Base-by-base conservation (phyloP, 2,888 invertebrate genomes). In the Eupelmus urozonus region DNA sequence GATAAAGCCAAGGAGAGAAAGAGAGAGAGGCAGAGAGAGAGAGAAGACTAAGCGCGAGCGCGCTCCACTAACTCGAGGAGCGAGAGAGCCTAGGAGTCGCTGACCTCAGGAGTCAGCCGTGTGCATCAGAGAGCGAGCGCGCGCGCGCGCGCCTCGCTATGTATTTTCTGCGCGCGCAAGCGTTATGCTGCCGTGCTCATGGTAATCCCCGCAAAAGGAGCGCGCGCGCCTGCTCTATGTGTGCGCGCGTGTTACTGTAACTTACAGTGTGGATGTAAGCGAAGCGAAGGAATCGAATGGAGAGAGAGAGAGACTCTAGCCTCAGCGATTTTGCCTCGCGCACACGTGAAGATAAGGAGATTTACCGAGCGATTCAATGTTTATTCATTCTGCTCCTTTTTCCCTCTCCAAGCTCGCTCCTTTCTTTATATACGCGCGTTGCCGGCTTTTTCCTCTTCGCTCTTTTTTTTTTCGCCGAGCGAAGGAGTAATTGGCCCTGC, bases 101-200 rank as follows among this genome's bases (percentile, higher is more conserved):
- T 89, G 89, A 89, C 89, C 89, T 88, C 88, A 63, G 66, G 78
- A 85, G 85, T 87, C 89, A 89, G 85, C 88, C 87, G 88, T 87
- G 88, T 88, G 89, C 87, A 88, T 88, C 88, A 70, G 76, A 76
- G 70, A 66, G 53, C 40, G 76, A 76, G 45, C 5, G 25, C 25
- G 13, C 34, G 13, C 45, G 20, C 45, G 23, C 16, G 4, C 45
- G 4, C 45, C 16, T 16, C 16, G 2, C 9, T 81, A 81, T 82
- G 81, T 84, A 84, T 82, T 78, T 78, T 76, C 69, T 78, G 82
- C 83, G 80, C 82, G 53, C 59, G 49, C 51, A 42, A 34, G 76
- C 69, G 85, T 86, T 84, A 83, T 83, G 84, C 83, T 79, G 82
- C 84, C 83, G 83, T 84, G 85, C 82, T 84, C 84, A 85, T 85